Evolutionary conservation across 2,888 invertebrate genomes (phyloP), one percentile per base, ranked within the genome.

Genomic region (Stenodera caucasica): DNA sequence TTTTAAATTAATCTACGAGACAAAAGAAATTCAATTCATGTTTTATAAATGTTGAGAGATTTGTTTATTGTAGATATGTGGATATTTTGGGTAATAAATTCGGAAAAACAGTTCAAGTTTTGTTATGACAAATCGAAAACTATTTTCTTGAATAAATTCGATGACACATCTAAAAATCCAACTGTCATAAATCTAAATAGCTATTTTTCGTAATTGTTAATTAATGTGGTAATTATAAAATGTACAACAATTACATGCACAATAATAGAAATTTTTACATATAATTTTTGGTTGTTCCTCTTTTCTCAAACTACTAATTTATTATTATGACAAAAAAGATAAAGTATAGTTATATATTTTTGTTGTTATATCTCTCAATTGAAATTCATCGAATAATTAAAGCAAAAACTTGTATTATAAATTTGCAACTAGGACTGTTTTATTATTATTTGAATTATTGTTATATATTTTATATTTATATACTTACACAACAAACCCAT

Each of bases 181-280:
- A 45, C 21, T 45, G 21, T 12, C 18, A 21, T 4, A 21, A 11
- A 21, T 45, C 18, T 45, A 45, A 7, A 45, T 45, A 8, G 8
- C 7, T 7, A 8, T 30, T 30, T 8, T 8, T 30, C 30, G 8
- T 30, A 8, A 30, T 18, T 18, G 9, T 40, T 40, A 7, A 7
- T 35, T 14, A 35, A 14, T 30, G 33, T 33, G 15, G 37, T 45
- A 23, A 45, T 45, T 68, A 68, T 65, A 69, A 69, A 69, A 69
- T 67, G 63, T 68, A 68, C 68, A 68, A 66, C 60, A 60, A 67
- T 60, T 67, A 66, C 66, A 65, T 66, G 62, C 63, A 66, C 65
- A 64, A 50, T 63, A 56, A 61, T 55, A 23, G 8, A 30, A 30
- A 30, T 21, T 45, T n/a, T 45, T 23, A 45, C 45, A 45, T 45